These are phyloP conservation scores for Pseudonaja textilis DNA, from an alignment of 2,113 vertebrate genomes.

Conservation along the genomic window DNA sequence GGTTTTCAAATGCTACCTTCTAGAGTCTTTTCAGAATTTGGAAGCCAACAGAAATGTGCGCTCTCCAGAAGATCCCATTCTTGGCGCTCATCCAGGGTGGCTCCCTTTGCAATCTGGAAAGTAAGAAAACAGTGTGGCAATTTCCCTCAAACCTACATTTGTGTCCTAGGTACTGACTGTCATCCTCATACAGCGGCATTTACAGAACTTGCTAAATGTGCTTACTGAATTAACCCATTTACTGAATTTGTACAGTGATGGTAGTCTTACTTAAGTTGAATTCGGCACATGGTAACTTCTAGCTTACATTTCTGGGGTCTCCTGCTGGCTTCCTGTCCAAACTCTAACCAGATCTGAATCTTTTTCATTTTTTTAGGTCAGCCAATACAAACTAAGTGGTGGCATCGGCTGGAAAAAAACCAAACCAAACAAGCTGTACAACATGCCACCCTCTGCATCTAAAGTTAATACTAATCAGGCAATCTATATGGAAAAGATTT, in stretches of 20 bases:
- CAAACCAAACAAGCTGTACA: neutral
- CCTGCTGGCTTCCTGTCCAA: neutral
- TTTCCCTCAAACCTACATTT: neutral
- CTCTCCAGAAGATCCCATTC: conserved; percentile 81
- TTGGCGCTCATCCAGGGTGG: conserved; percentile 79
- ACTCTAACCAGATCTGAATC: neutral
- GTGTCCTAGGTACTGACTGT: neutral
- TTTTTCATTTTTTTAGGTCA: neutral
- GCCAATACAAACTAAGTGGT: neutral
- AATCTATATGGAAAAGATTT: neutral
- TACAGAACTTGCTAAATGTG: neutral
- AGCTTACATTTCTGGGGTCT: neutral
- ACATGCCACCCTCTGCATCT: neutral
- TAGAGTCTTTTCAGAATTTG: conserved; percentile 81
- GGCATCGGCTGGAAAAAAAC: neutral
- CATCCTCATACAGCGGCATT: neutral
- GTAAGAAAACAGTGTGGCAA: neutral
- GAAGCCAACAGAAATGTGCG: conserved; percentile 84
- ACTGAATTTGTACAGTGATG: neutral
- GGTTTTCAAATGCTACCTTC: conserved; percentile 75
- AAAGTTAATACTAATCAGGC: neutral
- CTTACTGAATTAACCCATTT: neutral
- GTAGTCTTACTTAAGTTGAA: neutral
- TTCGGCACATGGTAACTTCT: neutral
- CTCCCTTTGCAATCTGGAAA: conserved; percentile 87